Evolutionary conservation across 1,140 invertebrate species (phyloP).

Genomic region (Papilio helenus): DNA sequence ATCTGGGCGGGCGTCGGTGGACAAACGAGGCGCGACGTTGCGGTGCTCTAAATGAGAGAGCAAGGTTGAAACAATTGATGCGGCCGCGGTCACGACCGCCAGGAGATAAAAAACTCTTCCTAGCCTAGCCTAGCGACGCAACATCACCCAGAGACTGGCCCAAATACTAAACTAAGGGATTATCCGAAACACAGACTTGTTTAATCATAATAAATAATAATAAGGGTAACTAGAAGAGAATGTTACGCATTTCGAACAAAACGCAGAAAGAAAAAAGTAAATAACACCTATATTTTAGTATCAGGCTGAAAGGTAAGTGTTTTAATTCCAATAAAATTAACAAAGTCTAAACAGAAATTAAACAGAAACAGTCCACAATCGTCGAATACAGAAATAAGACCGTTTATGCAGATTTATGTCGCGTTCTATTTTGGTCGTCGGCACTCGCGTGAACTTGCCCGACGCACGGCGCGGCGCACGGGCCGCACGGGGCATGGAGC

Average conservation of each 20-base stretch:
- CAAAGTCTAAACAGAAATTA: constrained; percentile 19
- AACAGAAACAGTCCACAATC: constrained; percentile 52
- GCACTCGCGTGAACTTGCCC: constrained; percentile 66
- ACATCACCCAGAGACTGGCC: not conserved
- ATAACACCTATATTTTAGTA: not conserved
- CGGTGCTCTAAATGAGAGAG: constrained; percentile 55
- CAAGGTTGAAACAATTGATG: constrained; percentile 72
- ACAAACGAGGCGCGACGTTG: constrained; percentile 1
- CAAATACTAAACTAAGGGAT: not conserved
- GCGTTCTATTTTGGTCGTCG: constrained; percentile 70
- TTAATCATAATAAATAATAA: not conserved
- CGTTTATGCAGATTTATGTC: constrained; percentile 80
- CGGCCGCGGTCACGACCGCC: constrained; percentile 49
- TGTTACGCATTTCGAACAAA: not conserved
- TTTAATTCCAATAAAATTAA: constrained; percentile 10
- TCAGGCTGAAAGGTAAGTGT: not conserved
- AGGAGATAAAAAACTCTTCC: not conserved
- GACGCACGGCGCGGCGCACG: constrained; percentile 46
- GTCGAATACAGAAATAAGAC: constrained; percentile 63
- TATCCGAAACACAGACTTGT: not conserved
- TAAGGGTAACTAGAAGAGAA: not conserved
- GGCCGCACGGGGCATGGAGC: constrained; percentile 43
- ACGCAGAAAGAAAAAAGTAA: not conserved
- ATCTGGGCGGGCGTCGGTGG: constrained; percentile 19
- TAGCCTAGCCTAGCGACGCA: constrained; percentile 15